Percentiles rank a stretch among this genome's conserved stretches.
Conservation (phyloP, 2,888 invertebrate species). For the Melipona bicolor region DNA sequence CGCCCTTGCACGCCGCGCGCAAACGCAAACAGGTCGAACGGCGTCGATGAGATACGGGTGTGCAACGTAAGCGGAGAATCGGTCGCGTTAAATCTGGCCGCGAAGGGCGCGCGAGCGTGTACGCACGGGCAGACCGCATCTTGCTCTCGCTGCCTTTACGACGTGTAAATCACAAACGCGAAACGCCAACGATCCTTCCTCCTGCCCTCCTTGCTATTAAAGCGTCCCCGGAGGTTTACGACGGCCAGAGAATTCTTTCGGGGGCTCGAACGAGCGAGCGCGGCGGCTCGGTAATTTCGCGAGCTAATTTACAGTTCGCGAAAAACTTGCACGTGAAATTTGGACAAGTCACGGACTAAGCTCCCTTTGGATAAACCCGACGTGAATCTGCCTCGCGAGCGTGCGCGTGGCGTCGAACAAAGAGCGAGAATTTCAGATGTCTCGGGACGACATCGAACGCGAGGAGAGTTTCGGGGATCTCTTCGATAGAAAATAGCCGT, state of each 20-base stretch:
- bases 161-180: slow-evolving; percentile 75
- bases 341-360: neutral
- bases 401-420: neutral
- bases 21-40: slow-evolving; percentile 46
- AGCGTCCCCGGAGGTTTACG: slow-evolving; percentile 65
- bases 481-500: neutral
- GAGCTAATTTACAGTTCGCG: slow-evolving; percentile 13
- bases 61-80: slow-evolving; percentile 31
- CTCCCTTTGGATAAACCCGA: neutral
- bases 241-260: slow-evolving; percentile 45
- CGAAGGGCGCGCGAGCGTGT: slow-evolving; percentile 15
- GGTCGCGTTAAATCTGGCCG: slow-evolving; percentile 51
- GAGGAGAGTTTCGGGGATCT: too few relatives aligned
- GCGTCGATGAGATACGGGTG: slow-evolving; percentile 33
- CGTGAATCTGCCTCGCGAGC: neutral
- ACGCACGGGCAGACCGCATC: slow-evolving; percentile 29
- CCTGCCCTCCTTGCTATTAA: slow-evolving; percentile 55
- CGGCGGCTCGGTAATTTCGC: slow-evolving; percentile 39
- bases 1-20: slow-evolving; percentile 31
- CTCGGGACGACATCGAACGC: neutral
- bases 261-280: slow-evolving; percentile 35
- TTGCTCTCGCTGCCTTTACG: slow-evolving; percentile 68
- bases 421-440: neutral
- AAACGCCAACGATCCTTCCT: slow-evolving; percentile 61
- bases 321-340: neutral